Base-by-base conservation (phyloP, 2,113 vertebrate genomes). In the Microtus pennsylvanicus region DNA sequence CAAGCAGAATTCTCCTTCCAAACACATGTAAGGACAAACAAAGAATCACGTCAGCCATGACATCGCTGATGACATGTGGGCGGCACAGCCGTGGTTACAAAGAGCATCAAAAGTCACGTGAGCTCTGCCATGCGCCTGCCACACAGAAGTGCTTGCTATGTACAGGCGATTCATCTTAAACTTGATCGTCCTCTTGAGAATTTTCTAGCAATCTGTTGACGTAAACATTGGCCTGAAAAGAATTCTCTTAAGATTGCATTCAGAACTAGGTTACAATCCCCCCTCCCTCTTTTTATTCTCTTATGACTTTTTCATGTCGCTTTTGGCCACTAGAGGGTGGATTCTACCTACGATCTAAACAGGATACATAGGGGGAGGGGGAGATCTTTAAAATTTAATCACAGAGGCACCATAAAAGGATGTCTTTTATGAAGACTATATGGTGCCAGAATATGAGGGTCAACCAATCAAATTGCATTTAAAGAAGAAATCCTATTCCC, bases 321-420 rank as follows among this genome's bases (percentile, higher is more conserved):
- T 96, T 98, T 94, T 98, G 94, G 94, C 98, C 98, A 98, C 97
- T 97, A 98, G 98, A 98, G 98, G 98, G 98, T 97, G 90, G 96
- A 93, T 98, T 97, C 96, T 90, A 2, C 96, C 98, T 93, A 94
- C 58, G 30, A 83, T 94, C 92, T 69, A 72, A 78, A 95, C 67
- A 38, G 92, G 50, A 55, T 58, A 11, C 86, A 92, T 81, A 1
- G 11, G 8, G 35, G 35, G 38, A 38, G 65, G 28, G 17, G 78
- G 78, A 9, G 9, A 50, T 72, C 67, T 91, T 5, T 1, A 76
- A 65, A 92, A 45, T 42, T 72, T 86, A 94, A 77, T 52, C 55
- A 89, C 69, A 78, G 78, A 95, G 58, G 28, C 52, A 28, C 33
- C 3, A 70, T 50, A 87, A 35, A 61, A 94, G 95, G 55, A n/a